phyloP scores from a whole-genome alignment of 2,797 vertebrate genomes.

The Enteromius thamalakanensis region DNA sequence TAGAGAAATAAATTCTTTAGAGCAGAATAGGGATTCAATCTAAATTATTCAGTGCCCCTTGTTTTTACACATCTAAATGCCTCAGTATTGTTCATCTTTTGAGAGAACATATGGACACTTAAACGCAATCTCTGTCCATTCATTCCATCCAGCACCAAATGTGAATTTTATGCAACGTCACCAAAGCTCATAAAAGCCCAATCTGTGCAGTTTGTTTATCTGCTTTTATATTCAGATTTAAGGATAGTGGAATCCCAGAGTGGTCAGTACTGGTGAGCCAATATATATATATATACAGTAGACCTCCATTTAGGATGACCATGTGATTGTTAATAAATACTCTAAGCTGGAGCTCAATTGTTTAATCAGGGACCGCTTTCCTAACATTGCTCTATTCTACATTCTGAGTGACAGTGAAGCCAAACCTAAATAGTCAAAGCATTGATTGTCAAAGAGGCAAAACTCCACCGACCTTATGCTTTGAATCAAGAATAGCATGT shows the following conservation, averaged over 20 bases:
- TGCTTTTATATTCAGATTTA: constrained; percentile 55
- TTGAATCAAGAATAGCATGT: constrained; percentile 47
- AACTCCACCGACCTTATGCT: constrained; percentile 40
- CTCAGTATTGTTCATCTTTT: constrained; percentile 46
- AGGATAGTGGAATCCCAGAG: constrained; percentile 40
- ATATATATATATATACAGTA: constrained; percentile 5
- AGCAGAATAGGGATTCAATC: not conserved
- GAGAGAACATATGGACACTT: constrained; percentile 46
- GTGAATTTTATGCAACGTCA: constrained; percentile 37
- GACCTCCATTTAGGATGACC: constrained; percentile 35
- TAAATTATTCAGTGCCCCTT: constrained; percentile 10
- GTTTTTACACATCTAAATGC: constrained; percentile 57
- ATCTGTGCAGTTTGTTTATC: constrained; percentile 55
- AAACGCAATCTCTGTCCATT: constrained; percentile 52
- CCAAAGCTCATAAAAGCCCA: constrained; percentile 61
- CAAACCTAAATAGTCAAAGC: constrained; percentile 28
- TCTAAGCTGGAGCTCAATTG: constrained; percentile 13
- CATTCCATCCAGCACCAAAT: constrained; percentile 48
- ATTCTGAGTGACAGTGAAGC: not conserved
- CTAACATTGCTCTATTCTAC: not conserved
- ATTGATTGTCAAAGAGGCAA: constrained; percentile 24
- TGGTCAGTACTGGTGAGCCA: constrained; percentile 27
- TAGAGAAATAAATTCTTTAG: not conserved
- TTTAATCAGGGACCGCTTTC: constrained; percentile 19
- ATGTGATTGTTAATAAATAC: constrained; percentile 41